Percentiles rank a stretch among this genome's conserved stretches.
phyloP scores from a whole-genome alignment of 2,113 vertebrate species.

The Pterocles burchelli region DNA sequence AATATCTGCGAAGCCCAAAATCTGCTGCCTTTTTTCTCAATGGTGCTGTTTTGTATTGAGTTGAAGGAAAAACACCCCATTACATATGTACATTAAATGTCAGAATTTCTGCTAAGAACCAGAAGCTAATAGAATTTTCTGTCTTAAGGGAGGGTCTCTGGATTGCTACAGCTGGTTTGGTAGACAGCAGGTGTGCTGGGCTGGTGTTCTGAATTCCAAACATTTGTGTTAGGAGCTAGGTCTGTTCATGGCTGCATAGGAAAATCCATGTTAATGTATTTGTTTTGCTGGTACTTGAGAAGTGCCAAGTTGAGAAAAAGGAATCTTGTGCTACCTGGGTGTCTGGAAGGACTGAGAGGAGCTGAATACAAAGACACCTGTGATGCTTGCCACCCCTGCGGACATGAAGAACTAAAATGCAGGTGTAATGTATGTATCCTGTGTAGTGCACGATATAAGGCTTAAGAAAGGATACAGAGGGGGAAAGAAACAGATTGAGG shows the following conservation, averaged over 20 bases:
- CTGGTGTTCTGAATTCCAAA: neutral
- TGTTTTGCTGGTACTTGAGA: neutral
- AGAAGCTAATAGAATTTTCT: rapidly evolving
- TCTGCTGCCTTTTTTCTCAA: rapidly evolving
- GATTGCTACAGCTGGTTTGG: too few relatives aligned
- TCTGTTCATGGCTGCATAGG: neutral
- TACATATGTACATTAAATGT: rapidly evolving
- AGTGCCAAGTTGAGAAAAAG: neutral
- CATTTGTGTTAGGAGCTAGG: rapidly evolving
- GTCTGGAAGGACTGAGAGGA: neutral
- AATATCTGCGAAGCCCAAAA: rapidly evolving
- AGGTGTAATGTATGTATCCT: too few relatives aligned
- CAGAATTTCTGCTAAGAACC: neutral
- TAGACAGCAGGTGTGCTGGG: neutral
- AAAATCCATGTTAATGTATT: neutral
- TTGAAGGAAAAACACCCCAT: neutral
- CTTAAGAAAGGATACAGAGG: neutral
- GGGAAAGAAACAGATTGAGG: neutral
- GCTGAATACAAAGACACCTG: neutral
- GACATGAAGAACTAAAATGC: neutral
- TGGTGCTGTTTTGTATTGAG: neutral
- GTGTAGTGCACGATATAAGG: neutral
- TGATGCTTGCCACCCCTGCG: neutral
- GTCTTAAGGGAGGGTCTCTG: rapidly evolving
- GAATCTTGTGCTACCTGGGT: rapidly evolving